Evolutionary conservation across 2,113 vertebrate genomes (phyloP).

Genomic region (Leptobrachium ailaonicum): DNA sequence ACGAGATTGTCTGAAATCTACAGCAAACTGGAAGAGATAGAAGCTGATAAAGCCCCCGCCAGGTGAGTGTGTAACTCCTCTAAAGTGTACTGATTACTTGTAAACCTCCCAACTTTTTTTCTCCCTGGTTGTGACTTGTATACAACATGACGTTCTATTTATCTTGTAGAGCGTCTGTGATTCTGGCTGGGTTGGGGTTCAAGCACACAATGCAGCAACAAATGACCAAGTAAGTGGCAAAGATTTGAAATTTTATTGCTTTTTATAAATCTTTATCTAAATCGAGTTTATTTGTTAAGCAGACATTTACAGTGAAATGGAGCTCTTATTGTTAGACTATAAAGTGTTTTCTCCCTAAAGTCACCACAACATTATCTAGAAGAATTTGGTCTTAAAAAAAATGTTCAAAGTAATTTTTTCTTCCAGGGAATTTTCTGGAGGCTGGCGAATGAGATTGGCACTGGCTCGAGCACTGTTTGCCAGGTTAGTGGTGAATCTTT

Average conservation of each 20-base stretch:
- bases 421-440: constrained; percentile 93
- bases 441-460: constrained; percentile 97
- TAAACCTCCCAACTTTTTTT: background rate
- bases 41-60: constrained; percentile 95
- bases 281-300: too few species aligned
- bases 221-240: constrained; percentile 81
- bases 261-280: too few species aligned
- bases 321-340: background rate
- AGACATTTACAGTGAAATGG: background rate
- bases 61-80: constrained; percentile 66
- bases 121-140: background rate
- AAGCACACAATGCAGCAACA: constrained; percentile 91
- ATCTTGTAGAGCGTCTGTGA: constrained; percentile 83
- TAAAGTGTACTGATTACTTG: background rate
- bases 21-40: constrained; percentile 89
- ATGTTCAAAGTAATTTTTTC: constrained; percentile 33
- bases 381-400: background rate
- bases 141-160: constrained; percentile 13
- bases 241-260: background rate
- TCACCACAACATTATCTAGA: too few species aligned
- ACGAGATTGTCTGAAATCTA: constrained; percentile 87
- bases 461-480: constrained; percentile 92
- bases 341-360: too few species aligned
- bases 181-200: constrained; percentile 94
- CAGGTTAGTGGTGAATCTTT: constrained; percentile 71